phyloP scores from a whole-genome alignment of 2,797 vertebrate species.

The Clarias pachynema region DNA sequence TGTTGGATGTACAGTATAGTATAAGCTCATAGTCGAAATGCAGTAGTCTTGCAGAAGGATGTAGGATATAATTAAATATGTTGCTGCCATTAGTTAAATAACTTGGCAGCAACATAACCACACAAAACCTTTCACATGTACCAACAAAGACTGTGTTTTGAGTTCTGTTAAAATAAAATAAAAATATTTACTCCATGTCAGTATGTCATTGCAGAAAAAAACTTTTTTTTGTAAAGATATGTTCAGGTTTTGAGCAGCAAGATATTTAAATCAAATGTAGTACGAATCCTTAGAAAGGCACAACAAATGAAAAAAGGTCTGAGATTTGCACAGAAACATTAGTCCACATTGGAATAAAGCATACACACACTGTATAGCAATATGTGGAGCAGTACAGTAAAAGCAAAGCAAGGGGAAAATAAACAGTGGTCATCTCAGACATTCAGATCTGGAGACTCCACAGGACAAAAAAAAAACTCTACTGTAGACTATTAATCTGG shows the following conservation, averaged over 20 bases:
- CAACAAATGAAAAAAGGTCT: not conserved
- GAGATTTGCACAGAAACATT: not conserved
- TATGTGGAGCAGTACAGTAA: conserved; percentile 12
- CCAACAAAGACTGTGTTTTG: not conserved
- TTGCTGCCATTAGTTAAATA: not conserved
- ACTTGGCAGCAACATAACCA: not conserved
- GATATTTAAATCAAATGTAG: not conserved
- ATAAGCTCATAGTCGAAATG: not conserved
- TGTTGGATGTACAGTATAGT: not conserved
- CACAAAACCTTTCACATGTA: not conserved
- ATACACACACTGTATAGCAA: not conserved
- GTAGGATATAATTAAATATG: no score
- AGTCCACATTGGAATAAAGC: not conserved
- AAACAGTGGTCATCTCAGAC: not conserved
- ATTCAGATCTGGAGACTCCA: not conserved
- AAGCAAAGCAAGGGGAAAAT: not conserved
- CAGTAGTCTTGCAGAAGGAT: not conserved
- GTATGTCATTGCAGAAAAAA: not conserved
- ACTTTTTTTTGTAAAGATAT: not conserved
- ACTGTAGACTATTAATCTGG: not conserved
- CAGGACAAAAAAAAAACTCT: not conserved
- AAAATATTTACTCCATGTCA: not conserved
- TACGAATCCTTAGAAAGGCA: not conserved
- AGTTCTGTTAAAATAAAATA: not conserved
- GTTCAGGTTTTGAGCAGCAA: not conserved